A percentile compares a stretch with the other conserved stretches of the same genome.
Conservation (phyloP, 2,113 vertebrate genomes). For the Nipponia nippon region DNA sequence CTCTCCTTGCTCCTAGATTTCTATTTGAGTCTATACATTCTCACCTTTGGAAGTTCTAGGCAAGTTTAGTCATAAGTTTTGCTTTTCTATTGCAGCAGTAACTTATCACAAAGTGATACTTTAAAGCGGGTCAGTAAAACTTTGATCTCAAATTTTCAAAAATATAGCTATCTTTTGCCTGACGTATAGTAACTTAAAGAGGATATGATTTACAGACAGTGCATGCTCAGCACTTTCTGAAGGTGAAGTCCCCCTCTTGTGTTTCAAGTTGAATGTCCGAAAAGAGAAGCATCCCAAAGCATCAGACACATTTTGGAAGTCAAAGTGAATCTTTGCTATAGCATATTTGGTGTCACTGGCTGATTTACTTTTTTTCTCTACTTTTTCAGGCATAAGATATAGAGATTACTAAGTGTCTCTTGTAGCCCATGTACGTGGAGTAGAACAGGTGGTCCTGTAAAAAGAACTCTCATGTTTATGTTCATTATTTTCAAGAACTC, state of each 20-base stretch:
- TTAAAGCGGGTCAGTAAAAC: constrained; percentile 13
- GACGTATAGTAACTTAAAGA: neutral
- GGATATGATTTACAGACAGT: neutral
- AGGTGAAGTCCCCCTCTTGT: neutral
- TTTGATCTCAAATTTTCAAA: constrained; percentile 31
- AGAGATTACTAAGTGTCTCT: neutral
- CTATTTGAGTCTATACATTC: neutral
- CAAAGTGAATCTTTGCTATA: neutral
- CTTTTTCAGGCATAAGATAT: neutral
- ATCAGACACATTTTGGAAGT: neutral
- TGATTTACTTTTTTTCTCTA: neutral
- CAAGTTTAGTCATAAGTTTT: neutral
- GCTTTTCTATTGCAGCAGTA: neutral
- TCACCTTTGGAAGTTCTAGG: neutral
- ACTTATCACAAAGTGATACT: neutral
- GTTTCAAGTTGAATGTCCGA: constrained; percentile 4
- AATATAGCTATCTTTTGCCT: neutral
- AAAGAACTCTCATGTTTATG: neutral
- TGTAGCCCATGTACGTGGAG: neutral
- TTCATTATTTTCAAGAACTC: neutral
- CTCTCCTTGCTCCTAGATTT: neutral
- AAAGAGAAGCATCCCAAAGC: neutral
- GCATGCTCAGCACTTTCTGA: neutral
- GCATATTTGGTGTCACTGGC: neutral
- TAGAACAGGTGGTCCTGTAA: neutral